These are phyloP conservation scores for Buceros bicornis DNA, from an alignment of 2,797 vertebrate species.

Conservation along the genomic window DNA sequence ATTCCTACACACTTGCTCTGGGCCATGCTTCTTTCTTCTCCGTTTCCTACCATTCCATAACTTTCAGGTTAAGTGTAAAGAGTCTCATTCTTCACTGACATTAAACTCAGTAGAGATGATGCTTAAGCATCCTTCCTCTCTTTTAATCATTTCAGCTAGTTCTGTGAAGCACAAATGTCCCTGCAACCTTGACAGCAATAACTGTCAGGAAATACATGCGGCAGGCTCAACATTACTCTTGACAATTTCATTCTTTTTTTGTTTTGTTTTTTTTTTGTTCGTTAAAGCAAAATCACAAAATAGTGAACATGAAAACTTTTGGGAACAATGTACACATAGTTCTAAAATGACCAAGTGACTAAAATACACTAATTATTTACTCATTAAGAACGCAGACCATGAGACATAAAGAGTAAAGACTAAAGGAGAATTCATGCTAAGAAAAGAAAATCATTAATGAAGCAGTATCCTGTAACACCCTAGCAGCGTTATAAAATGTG, in stretches of 20 bases:
- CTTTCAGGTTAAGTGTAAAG: neutral
- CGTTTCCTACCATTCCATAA: neutral
- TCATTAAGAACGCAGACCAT: neutral
- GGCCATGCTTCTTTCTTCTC: neutral
- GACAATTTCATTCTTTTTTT: neutral
- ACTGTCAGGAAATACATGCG: neutral
- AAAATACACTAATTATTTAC: neutral
- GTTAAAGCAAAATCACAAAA: neutral
- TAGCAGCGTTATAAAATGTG: neutral
- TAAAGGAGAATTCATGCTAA: neutral
- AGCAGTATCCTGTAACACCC: neutral
- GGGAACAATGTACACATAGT: neutral
- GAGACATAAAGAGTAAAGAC: neutral
- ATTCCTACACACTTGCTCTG: neutral
- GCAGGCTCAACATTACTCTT: neutral
- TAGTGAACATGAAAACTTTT: neutral
- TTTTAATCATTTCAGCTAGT: neutral
- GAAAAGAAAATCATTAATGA: neutral
- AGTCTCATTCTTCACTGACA: neutral
- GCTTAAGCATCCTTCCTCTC: neutral
- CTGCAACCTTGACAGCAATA: neutral
- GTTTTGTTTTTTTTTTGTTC: no score
- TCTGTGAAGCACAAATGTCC: neutral
- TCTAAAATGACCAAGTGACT: rapidly evolving
- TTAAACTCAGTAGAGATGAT: neutral